Evolutionary conservation across 2,888 invertebrate species (phyloP), one percentile per base, ranked within the genome.

Genomic region (Caenorhabditis virilis): DNA sequence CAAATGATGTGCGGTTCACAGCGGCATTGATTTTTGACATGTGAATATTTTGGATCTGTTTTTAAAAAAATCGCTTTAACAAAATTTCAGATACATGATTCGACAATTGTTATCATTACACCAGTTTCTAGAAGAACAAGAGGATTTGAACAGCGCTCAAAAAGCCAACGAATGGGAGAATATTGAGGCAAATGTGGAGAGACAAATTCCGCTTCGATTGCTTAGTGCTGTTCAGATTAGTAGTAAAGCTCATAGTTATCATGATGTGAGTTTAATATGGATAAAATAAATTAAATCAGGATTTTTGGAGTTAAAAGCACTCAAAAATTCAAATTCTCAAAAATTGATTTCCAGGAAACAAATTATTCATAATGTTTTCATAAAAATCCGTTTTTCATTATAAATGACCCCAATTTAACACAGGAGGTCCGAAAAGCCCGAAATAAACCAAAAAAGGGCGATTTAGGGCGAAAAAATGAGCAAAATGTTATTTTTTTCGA

Each of bases 211-310:
- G 2, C 76, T 86, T 1, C 70, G 86, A 27, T 71, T 84, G 0
- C 71, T 84, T 4, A 82, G 85, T 2, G 84, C 84, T 63, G 83
- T 86, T 61, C 85, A 85, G 61, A 82, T 86, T 39, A 85, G 85
- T 50, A 84, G 84, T 69, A 86, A 86, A 72, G 74, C 85, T 13
- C 82, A 82, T 23, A 84, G 84, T 25, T 84, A 84, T 68, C 83
- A 84, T 52, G 83, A 80, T 71, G 84, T 85, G 69, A 59, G 65
- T 46, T 45, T 9, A 18, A 15, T 25, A 20, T 52, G 18, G 13
- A 9, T n/a, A 4, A 36, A 16, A 36, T 4, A 15, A 15, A 30
- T 9, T 30, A 16, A 11, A 11, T 20, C 30, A 13, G 15, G 15
- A 6, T 22, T n/a, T 33, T 22, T 27, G 35, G 36, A 63, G 9